A percentile compares a stretch with the other conserved stretches of the same genome.
phyloP scores from a whole-genome alignment of 2,113 vertebrate genomes.

The Dolichallabes microphthalmus region DNA sequence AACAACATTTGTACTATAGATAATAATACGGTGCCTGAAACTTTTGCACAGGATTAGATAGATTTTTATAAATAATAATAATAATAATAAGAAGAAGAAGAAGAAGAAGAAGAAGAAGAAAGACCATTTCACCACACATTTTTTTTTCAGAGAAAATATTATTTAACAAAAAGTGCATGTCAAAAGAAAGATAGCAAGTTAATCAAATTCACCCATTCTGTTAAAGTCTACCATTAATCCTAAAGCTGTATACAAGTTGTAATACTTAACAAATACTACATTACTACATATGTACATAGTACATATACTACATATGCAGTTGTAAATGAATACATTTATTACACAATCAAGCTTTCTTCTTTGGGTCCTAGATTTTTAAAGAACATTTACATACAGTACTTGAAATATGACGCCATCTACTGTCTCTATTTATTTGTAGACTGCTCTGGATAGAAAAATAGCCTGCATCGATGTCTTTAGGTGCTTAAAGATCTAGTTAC shows the following conservation, averaged over 20 bases:
- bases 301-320: no score
- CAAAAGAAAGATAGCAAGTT: neutral
- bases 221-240: neutral
- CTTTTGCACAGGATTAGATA: no score
- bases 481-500: constrained; percentile 24
- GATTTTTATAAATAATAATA: no score
- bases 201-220: neutral
- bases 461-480: neutral
- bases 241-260: neutral
- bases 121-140: neutral
- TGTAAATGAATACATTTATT: neutral
- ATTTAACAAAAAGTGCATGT: neutral
- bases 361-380: neutral
- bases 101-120: no score
- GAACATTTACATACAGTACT: neutral
- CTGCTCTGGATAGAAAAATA: neutral
- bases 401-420: constrained; percentile 20
- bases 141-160: neutral
- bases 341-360: neutral
- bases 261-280: neutral
- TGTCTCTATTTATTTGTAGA: constrained; percentile 13
- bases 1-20: no score
- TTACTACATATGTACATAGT: no score
- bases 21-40: no score
- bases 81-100: no score